These are phyloP conservation scores for Maniola jurtina DNA, from an alignment of 1,140 invertebrate species.

Conservation along the genomic window DNA sequence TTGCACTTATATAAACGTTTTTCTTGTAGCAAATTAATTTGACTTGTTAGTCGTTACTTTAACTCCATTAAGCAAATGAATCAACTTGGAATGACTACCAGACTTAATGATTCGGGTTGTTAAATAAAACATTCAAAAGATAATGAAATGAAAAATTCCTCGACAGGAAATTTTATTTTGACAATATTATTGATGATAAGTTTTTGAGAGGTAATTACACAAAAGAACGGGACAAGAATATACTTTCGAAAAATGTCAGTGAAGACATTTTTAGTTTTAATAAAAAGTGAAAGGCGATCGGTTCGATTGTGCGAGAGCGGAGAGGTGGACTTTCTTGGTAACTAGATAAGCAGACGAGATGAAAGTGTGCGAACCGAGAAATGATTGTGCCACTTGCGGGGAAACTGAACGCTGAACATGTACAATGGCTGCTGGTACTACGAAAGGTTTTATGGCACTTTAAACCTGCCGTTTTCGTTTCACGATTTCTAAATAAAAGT, in stretches of 20 bases:
- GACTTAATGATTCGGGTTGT: not conserved
- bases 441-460: not conserved
- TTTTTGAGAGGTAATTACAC: constrained; percentile 6
- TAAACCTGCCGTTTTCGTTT: not conserved
- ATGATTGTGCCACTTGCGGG: constrained; percentile 42
- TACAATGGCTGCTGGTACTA: constrained; percentile 2
- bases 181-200: constrained; percentile 1
- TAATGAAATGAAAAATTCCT: constrained; percentile 3
- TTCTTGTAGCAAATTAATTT: constrained; percentile 10
- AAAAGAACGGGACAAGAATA: constrained; percentile 12
- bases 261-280: constrained; percentile 50
- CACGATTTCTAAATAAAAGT: constrained; percentile 1
- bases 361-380: constrained; percentile 65
- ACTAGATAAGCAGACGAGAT: constrained; percentile 54
- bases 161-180: not conserved
- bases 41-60: not conserved
- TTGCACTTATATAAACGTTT: constrained; percentile 14
- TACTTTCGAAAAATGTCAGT: constrained; percentile 44
- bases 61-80: not conserved
- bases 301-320: constrained; percentile 44
- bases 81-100: not conserved
- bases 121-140: not conserved
- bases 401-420: constrained; percentile 12
- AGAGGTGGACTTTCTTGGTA: constrained; percentile 51
- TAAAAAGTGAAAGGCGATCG: constrained; percentile 66